Base-by-base conservation (phyloP, 2,113 vertebrate species). In the Acinonyx jubatus region DNA sequence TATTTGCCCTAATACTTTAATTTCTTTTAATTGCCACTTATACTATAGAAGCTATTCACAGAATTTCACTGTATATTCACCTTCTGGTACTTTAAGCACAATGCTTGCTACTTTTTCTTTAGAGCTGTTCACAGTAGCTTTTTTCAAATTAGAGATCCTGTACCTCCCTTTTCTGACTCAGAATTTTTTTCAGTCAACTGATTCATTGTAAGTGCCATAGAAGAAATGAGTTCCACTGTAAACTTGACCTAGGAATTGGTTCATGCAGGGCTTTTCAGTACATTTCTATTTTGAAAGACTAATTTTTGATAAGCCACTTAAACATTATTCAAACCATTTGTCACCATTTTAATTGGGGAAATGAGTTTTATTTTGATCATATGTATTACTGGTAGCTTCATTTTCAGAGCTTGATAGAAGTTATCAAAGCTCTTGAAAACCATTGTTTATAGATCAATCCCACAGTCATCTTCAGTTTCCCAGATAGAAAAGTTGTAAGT, bases 321-420 rank as follows among this genome's bases (percentile, higher is more conserved):
- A 90, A 88, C 84, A 57, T 79, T 48, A 27, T 78, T 85, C 36
- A 66, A 4, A 82, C 52, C 29, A 66, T 29, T 88, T 88, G 76
- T 63, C 73, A 78, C 38, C 86, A 33, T 50, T 92, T 83, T 89
- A 83, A 91, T 55, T 97, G 71, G 45, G 27, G 27, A 83, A 83
- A 87, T 92, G 41, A 84, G 55, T 74, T 82, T 89, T 63, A 29
- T 69, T 87, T 89, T 86, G 89, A 74, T 96, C 4, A 7, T 33
- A 41, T 45, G 6, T 50, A 3, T 85, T 95, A 68, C 1, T 29
- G 16, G 69, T 88, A 66, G 23, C 33, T 80, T 89, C 27, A 50
- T 48, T 95, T 97, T 91, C 23, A 95, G 27, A 97, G 50, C 63
- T 76, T 36, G 25, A 76, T n/a, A 52, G n/a, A 92, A 68, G 19